A percentile compares a stretch with the other conserved stretches of the same genome.
Conservation (phyloP, 2,797 vertebrate species). For the Columba guinea region DNA sequence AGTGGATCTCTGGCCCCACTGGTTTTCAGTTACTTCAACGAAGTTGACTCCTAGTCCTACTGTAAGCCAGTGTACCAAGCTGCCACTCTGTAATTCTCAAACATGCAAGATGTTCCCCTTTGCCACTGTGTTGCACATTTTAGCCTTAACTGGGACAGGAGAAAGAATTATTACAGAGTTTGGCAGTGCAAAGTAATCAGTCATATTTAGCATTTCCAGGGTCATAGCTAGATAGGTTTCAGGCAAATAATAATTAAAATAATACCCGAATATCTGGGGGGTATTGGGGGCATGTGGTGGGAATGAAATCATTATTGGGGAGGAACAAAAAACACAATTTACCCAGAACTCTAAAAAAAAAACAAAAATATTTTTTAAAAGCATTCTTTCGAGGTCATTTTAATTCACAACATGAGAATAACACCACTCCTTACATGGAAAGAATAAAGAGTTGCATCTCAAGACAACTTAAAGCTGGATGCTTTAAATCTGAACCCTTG, state of each 20-base stretch:
- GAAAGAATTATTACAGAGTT: background rate
- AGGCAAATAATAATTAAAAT: background rate
- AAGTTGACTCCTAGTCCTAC: background rate
- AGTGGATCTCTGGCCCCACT: background rate
- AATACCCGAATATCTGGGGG: background rate
- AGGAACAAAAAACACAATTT: background rate
- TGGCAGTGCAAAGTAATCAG: background rate
- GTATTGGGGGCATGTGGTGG: fast-evolving
- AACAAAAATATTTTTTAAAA: background rate
- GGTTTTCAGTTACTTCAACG: background rate
- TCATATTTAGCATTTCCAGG: background rate
- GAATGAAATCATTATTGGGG: background rate
- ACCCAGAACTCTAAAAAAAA: background rate
- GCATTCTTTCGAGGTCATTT: background rate
- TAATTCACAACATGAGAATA: background rate
- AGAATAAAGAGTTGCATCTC: background rate
- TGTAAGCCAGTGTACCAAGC: background rate
- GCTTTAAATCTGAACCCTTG: background rate
- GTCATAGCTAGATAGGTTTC: background rate
- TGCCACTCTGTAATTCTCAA: background rate
- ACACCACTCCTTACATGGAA: background rate
- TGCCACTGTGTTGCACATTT: background rate
- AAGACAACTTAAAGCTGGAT: background rate
- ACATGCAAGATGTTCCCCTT: background rate
- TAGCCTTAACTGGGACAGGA: background rate